Base-by-base conservation (phyloP, 2,888 invertebrate genomes). In the Urechis unicinctus region DNA sequence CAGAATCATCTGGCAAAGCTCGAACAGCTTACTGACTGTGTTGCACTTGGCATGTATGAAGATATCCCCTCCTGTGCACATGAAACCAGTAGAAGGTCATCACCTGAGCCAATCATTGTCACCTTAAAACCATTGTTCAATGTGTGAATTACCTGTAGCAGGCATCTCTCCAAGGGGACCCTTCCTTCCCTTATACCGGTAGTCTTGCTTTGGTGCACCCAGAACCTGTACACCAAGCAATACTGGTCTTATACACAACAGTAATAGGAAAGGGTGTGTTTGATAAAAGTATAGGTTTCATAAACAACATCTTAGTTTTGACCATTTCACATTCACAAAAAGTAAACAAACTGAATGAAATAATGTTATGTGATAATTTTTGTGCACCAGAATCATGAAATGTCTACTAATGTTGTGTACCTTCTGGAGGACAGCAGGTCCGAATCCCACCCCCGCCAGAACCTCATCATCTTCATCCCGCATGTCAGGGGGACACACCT, bases 41-140 rank as follows among this genome's bases (percentile, higher is more conserved):
- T 77, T 67, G 48, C 69, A 70, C 61, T 77, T 77, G 50, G 77
- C 77, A 61, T 77, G 77, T 49, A 77, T 61, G 52, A 77, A 77
- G 21, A 77, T 66, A 61, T 77, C 77, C 13, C 77, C 77, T 57
- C 71, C 77, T 76, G 60, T 28, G 62, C 58, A 29, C 21, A 3
- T 30, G 13, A 53, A 30, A 21, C 9, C 2, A 9, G 22, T 22
- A n/a, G 2, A 3, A 6, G 5, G 41, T 22, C n/a, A n/a, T n/a
- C n/a, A n/a, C n/a, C n/a, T 45, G 21, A 45, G 9, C 6, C 21
- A 17, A 45, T 17, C 21, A 17, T 45, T 17, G 22, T 6, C 6
- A n/a, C n/a, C n/a, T n/a, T n/a, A n/a, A n/a, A n/a, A n/a, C n/a
- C n/a, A n/a, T n/a, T 36, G 36, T 36, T 13, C 36, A 36, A 13